Conservation (phyloP, 2,888 invertebrate genomes). For the Timandra comae region DNA sequence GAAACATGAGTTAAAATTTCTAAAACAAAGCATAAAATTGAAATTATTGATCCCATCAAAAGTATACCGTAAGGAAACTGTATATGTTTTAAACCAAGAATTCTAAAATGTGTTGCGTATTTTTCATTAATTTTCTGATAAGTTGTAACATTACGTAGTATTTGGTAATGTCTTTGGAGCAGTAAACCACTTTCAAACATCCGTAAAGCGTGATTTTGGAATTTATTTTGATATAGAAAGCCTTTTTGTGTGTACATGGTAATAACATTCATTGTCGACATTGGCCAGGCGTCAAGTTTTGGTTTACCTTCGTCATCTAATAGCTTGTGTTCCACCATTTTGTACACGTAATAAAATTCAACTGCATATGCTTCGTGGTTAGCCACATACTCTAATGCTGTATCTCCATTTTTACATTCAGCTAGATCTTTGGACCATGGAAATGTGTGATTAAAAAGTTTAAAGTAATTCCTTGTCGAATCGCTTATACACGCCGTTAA, state of each 20-base stretch:
- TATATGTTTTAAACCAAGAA: too few species aligned
- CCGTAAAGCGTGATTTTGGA: constrained; percentile 31
- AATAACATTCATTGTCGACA: constrained; percentile 27
- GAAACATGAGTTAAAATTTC: neutral
- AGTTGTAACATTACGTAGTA: constrained; percentile 15
- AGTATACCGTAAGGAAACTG: too few species aligned
- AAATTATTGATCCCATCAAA: constrained; percentile 27
- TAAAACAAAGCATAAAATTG: constrained; percentile 9
- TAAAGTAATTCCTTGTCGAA: constrained; percentile 29
- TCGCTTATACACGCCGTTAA: constrained; percentile 42
- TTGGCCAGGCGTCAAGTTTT: constrained; percentile 32
- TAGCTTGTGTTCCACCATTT: constrained; percentile 32
- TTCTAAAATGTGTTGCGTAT: too few species aligned
- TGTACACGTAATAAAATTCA: constrained; percentile 33
- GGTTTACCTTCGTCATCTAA: constrained; percentile 30
- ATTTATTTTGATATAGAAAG: constrained; percentile 31
- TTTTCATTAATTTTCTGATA: neutral
- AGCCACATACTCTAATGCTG: constrained; percentile 33
- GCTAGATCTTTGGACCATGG: constrained; percentile 25
- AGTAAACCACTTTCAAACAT: constrained; percentile 44
- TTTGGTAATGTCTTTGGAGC: constrained; percentile 25
- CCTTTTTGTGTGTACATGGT: constrained; percentile 39
- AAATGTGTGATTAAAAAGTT: constrained; percentile 34
- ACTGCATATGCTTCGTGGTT: constrained; percentile 31
- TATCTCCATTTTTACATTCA: constrained; percentile 29